phyloP scores from a whole-genome alignment of 1,140 invertebrate species.

The Epicauta chinensis region DNA sequence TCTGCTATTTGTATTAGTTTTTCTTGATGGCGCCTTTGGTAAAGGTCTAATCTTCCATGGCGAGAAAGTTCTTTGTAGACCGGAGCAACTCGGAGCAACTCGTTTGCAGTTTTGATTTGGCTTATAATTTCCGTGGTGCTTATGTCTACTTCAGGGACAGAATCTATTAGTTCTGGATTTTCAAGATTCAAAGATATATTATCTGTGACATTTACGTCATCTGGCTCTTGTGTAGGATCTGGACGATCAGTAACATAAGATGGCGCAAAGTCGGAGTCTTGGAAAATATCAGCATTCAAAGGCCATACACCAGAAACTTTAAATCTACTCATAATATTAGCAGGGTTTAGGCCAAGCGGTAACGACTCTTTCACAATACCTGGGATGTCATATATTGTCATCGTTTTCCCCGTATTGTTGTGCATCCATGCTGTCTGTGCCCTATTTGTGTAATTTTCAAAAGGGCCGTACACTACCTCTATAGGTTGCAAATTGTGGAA shows the following conservation, averaged over 20 bases:
- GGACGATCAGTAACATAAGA: constrained; percentile 38
- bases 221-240: not conserved
- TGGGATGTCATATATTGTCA: constrained; percentile 47
- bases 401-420: constrained; percentile 43
- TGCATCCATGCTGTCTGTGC: constrained; percentile 42
- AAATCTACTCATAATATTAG: constrained; percentile 22
- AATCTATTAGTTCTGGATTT: constrained; percentile 14
- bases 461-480: no score
- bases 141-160: constrained; percentile 8
- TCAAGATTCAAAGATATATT: not conserved
- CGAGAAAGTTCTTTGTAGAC: constrained; percentile 6
- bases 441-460: constrained; percentile 38
- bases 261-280: constrained; percentile 35
- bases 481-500: constrained; percentile 39
- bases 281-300: constrained; percentile 36
- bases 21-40: constrained; percentile 2
- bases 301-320: constrained; percentile 29
- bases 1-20: constrained; percentile 5
- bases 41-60: no score
- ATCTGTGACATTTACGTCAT: no score
- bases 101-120: constrained; percentile 5
- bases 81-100: constrained; percentile 9
- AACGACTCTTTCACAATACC: constrained; percentile 39
- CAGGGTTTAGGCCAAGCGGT: constrained; percentile 34
- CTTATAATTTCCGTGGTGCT: constrained; percentile 9